phyloP scores from a whole-genome alignment of 2,888 invertebrate species.

The Pecten maximus region DNA sequence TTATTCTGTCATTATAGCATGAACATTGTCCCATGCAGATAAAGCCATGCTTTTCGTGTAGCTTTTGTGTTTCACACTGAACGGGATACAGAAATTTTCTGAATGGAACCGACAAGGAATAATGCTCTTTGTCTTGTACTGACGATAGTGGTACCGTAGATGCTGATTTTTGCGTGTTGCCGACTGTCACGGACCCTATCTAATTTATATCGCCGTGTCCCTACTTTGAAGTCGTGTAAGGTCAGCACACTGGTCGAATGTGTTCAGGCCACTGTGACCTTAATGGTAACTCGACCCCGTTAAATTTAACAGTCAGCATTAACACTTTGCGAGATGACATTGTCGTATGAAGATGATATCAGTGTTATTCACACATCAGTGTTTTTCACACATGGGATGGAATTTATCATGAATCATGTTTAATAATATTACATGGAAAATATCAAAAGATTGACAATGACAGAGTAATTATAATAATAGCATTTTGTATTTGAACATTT shows the following conservation, averaged over 20 bases:
- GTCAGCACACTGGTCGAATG: neutral
- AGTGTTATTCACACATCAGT: neutral
- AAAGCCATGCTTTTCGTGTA: constrained; percentile 24
- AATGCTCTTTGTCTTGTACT: constrained; percentile 5
- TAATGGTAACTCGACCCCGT: neutral
- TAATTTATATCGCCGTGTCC: neutral
- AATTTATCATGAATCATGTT: neutral
- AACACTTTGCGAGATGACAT: neutral
- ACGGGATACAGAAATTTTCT: neutral
- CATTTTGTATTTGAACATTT: too few relatives aligned
- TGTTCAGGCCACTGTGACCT: constrained; percentile 1
- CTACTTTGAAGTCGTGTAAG: constrained; percentile 1
- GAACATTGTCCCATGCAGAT: neutral
- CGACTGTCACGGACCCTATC: neutral
- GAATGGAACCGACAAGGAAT: neutral
- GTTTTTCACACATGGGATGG: neutral
- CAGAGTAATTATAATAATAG: too few relatives aligned
- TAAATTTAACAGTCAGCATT: constrained; percentile 16
- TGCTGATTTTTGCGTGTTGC: neutral
- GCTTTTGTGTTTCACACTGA: neutral
- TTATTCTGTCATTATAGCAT: neutral
- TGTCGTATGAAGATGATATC: neutral
- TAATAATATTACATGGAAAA: neutral
- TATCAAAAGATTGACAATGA: too few relatives aligned
- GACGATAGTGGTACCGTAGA: neutral